Base-by-base conservation (phyloP, 2,113 vertebrate species). In the Dipodomys stephensi region DNA sequence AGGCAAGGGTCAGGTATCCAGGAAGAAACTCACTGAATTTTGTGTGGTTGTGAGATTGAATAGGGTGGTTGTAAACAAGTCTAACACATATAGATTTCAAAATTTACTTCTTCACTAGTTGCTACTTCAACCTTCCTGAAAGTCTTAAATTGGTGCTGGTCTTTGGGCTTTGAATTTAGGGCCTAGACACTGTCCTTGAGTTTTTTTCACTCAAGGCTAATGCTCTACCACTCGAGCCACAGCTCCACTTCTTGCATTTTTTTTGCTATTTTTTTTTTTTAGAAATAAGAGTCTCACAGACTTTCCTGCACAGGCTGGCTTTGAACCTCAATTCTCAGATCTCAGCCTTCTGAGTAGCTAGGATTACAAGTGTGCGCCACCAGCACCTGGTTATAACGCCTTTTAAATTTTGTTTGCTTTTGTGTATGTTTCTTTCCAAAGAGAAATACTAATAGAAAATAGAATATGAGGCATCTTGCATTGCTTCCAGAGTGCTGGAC, bases 361-460 rank as follows among this genome's bases (percentile, higher is more conserved):
- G n/a, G n/a, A 18, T 57, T 57, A 57, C 15, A 16, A 57, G 53
- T 57, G 53, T 57, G 15, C 2, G 53, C 15, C 53, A 2, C 53
- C 53, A 57, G 53, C 16, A 57, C 53, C 53, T 57, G 16, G 53
- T n/a, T n/a, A n/a, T n/a, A n/a, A n/a, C n/a, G n/a, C 53, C 18
- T 78, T 23, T 83, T 49, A 57, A 64, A 30, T 44, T 79, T 46
- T 39, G 15, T 23, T 81, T 65, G 49, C 4, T 78, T 67, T 92
- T 65, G 3, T 25, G 77, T 68, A 10, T 82, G 90, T 89, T 81
- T 8, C 62, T 93, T 91, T 71, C 18, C n/a, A 81, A 74, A 90
- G 57, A 92, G 4, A 94, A 94, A 67, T 62, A 73, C 76, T 32
- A 68, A 13, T 25, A 88, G 60, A 46, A 62, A 78, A 46, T 49